These are phyloP conservation scores for Scaptomyza cyrtandrae DNA, from an alignment of 2,888 invertebrate species.

Conservation along the genomic window DNA sequence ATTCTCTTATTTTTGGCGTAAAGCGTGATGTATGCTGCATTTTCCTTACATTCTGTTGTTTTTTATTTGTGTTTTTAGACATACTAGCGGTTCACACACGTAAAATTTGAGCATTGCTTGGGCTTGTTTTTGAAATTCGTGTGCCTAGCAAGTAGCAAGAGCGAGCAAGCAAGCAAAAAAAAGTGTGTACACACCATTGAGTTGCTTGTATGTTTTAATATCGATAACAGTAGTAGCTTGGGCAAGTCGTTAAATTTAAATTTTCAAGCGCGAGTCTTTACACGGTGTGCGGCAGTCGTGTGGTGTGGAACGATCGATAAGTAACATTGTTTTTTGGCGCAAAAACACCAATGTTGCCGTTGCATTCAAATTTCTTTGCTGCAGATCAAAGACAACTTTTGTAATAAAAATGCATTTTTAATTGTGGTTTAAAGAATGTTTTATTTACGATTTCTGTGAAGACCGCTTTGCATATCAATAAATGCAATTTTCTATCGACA, in stretches of 20 bases:
- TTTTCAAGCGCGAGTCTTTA: background rate
- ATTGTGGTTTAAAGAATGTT: background rate
- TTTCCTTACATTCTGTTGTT: constrained; percentile 30
- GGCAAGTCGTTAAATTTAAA: background rate
- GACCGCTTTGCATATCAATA: constrained; percentile 27
- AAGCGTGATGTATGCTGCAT: constrained; percentile 45
- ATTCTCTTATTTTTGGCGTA: constrained; percentile 65
- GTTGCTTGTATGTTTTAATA: background rate
- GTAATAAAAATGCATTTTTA: background rate
- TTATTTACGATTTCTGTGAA: background rate
- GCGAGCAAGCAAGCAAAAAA: constrained; percentile 16
- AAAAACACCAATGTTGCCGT: background rate
- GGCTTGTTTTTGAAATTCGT: constrained; percentile 30
- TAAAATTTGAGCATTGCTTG: constrained; percentile 3
- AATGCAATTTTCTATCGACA: constrained; percentile 34
- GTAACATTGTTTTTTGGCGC: too few relatives aligned
- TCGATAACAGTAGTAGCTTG: too few relatives aligned
- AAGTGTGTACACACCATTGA: constrained; percentile 24
- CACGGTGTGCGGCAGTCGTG: background rate
- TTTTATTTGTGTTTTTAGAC: constrained; percentile 38
- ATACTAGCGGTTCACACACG: constrained; percentile 15
- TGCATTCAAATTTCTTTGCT: constrained; percentile 32
- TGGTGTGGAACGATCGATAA: background rate
- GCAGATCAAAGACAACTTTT: background rate
- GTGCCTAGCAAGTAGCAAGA: constrained; percentile 17